Conservation (phyloP, 1,140 invertebrate species). For the Drosophila carrolli region DNA sequence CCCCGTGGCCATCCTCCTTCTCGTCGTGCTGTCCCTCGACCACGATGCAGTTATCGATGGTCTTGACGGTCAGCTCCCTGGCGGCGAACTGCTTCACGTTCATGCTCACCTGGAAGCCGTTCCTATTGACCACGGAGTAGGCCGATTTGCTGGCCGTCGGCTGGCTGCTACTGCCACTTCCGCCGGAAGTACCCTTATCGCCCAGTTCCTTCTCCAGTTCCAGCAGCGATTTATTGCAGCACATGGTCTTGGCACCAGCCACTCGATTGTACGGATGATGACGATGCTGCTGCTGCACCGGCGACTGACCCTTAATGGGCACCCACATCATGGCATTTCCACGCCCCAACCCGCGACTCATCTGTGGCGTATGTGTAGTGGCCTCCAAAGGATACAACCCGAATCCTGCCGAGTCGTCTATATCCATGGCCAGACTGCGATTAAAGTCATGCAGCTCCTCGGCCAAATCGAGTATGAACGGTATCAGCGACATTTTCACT, state of each 20-base stretch:
- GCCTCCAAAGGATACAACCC: slow-evolving; percentile 76
- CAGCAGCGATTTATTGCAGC: slow-evolving; percentile 73
- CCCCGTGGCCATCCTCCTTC: slow-evolving; percentile 88
- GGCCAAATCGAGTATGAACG: slow-evolving; percentile 81
- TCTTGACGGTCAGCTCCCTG: slow-evolving; percentile 91
- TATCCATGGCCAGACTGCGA: slow-evolving; percentile 74
- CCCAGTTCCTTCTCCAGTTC: slow-evolving; percentile 73
- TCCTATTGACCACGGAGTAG: slow-evolving; percentile 79
- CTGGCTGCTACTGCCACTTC: slow-evolving; percentile 14
- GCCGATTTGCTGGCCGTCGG: slow-evolving; percentile 51
- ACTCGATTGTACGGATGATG: slow-evolving; percentile 78
- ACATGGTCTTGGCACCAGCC: slow-evolving; percentile 70
- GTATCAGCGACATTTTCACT: slow-evolving; percentile 77
- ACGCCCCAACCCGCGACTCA: slow-evolving; percentile 47
- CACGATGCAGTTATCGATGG: slow-evolving; percentile 88
- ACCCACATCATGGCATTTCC: slow-evolving; percentile 66
- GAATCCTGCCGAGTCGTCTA: slow-evolving; percentile 70
- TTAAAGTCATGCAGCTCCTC: slow-evolving; percentile 80
- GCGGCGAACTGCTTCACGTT: slow-evolving; percentile 90
- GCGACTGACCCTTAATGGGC: slow-evolving; percentile 58
- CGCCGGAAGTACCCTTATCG: slow-evolving; percentile 44
- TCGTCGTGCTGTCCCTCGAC: slow-evolving; percentile 90
- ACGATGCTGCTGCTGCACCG: slow-evolving; percentile 53
- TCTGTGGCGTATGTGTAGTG: slow-evolving; percentile 47
- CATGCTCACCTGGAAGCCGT: slow-evolving; percentile 87